Evolutionary conservation across 2,888 invertebrate genomes (phyloP), one percentile per base, ranked within the genome.

Genomic region (Drosophila fungiperda): DNA sequence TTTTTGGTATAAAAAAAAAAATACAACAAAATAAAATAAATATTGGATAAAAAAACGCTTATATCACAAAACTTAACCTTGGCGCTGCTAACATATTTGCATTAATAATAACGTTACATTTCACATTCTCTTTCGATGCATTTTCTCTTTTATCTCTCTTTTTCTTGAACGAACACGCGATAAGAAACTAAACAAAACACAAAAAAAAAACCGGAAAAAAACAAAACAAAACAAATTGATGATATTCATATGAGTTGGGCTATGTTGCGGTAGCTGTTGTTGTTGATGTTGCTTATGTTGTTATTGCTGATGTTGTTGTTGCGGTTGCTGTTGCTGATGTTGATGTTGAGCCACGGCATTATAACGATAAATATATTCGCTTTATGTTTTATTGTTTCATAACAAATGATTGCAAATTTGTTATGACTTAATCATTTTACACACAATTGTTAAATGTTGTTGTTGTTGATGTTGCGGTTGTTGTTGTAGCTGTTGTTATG

Each of bases 361-460:
- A 79, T 74, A 72, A 71, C 69, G 63, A 80, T 79, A 72, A 62
- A 68, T 36, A 52, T 70, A 76, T 86, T 86, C 80, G 81, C 78
- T 29, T 69, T 68, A 79, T 29, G n/a, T 77, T 87, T 85, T 85
- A 83, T 85, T 88, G 78, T 85, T 88, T 85, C 85, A 88, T 88
- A 85, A 88, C 86, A 42, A 59, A 55, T 38, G 53, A 49, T 38
- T 64, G 66, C 73, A 68, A 70, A 69, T 78, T 74, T 69, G 75
- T 80, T 78, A 81, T 76, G 76, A 58, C 68, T 87, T 65, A 62
- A 74, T 73, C 68, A 80, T 67, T 54, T 83, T 67, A 78, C 70
- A 85, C 83, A 81, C 81, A 84, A 82, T 74, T 73, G 60, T 63
- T 69, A 67, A 65, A 52, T 64, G 58, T 54, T 64, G 58, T 70